Percentiles rank a stretch among this genome's conserved stretches.
phyloP scores from a whole-genome alignment of 2,888 invertebrate species.

The Drosophila pseudotakahashii region DNA sequence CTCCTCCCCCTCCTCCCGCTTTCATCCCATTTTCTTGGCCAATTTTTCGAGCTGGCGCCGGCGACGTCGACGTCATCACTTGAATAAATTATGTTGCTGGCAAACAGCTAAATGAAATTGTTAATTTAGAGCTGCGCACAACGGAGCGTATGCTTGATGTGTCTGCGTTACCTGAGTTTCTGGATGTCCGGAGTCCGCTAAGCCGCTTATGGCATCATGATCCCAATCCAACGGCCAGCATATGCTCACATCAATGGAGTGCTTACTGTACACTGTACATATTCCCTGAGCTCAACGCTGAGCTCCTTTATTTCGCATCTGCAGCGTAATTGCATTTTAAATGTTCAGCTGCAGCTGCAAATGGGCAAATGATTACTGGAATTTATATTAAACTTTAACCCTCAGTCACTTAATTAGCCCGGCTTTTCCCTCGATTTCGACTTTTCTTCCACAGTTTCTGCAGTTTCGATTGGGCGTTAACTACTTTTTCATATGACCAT shows the following conservation, averaged over 20 bases:
- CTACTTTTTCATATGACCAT: constrained; percentile 74
- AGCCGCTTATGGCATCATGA: constrained; percentile 71
- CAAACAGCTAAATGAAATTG: constrained; percentile 72
- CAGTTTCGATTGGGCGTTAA: constrained; percentile 62
- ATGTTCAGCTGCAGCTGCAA: constrained; percentile 57
- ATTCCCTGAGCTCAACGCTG: constrained; percentile 5
- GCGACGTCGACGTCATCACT: constrained; percentile 43
- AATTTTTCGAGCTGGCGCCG: constrained; percentile 64
- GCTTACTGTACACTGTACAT: neutral
- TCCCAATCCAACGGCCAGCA: constrained; percentile 45
- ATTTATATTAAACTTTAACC: constrained; percentile 71
- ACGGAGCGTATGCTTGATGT: constrained; percentile 72
- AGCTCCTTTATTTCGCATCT: constrained; percentile 13
- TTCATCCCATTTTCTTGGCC: constrained; percentile 36
- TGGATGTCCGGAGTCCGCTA: constrained; percentile 54
- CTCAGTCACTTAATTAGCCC: constrained; percentile 71
- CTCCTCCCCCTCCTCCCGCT: neutral
- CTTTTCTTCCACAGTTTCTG: constrained; percentile 21
- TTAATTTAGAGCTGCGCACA: constrained; percentile 65
- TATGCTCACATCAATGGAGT: constrained; percentile 42
- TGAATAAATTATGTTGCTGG: constrained; percentile 73
- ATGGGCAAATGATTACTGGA: constrained; percentile 73
- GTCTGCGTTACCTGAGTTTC: constrained; percentile 49
- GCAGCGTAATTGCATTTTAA: constrained; percentile 70
- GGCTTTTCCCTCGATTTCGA: constrained; percentile 7